These are phyloP conservation scores for Seira ritae DNA, from an alignment of 2,888 invertebrate genomes.

Conservation along the genomic window DNA sequence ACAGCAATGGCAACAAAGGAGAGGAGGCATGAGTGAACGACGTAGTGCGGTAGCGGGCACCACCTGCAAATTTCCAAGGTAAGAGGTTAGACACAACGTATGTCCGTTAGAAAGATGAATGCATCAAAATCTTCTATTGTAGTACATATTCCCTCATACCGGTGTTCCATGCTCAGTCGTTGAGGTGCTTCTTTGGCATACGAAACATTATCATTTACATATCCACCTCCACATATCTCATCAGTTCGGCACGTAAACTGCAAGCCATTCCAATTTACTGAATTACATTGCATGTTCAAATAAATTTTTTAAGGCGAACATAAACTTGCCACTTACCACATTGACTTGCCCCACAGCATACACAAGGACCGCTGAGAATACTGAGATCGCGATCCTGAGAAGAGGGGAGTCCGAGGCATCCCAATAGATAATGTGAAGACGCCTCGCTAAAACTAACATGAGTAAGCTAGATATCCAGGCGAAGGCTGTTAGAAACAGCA, in stretches of 20 bases:
- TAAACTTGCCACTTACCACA: constrained; percentile 84
- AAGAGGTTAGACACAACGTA: too few relatives aligned
- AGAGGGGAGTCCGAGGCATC: constrained; percentile 90
- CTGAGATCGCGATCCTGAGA: constrained; percentile 88
- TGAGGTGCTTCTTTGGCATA: constrained; percentile 66
- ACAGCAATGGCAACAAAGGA: constrained; percentile 90
- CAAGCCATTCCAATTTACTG: too few relatives aligned
- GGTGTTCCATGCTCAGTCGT: too few relatives aligned
- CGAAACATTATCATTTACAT: constrained; percentile 70
- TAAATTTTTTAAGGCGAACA: not conserved
- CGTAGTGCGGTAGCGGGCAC: constrained; percentile 91
- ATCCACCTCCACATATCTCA: constrained; percentile 75
- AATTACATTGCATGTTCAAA: constrained; percentile 1
- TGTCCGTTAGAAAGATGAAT: too few relatives aligned
- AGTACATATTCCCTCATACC: too few relatives aligned
- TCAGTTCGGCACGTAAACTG: constrained; percentile 82
- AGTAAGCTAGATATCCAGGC: constrained; percentile 92
- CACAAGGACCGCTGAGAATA: constrained; percentile 89
- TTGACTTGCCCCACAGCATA: constrained; percentile 95
- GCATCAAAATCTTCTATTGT: too few relatives aligned
- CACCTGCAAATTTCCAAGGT: too few relatives aligned
- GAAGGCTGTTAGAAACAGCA: constrained; percentile 91
- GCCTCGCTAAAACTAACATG: constrained; percentile 88
- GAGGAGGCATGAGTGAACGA: constrained; percentile 89
- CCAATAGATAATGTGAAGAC: constrained; percentile 84